A percentile compares a stretch with the other conserved stretches of the same genome.
phyloP scores from a whole-genome alignment of 2,113 vertebrate genomes.

The Toxotes jaculatrix region DNA sequence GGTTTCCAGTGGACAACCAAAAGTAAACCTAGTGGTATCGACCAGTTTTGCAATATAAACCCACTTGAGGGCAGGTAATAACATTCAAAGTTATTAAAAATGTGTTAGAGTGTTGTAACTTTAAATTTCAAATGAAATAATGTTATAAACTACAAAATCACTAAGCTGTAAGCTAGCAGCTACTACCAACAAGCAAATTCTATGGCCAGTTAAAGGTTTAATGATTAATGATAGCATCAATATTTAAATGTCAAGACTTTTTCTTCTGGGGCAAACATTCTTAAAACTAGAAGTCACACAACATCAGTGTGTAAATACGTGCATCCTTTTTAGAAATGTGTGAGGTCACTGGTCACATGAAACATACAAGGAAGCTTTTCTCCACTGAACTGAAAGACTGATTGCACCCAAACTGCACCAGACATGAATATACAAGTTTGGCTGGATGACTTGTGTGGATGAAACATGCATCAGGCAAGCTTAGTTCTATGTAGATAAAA shows the following conservation, averaged over 20 bases:
- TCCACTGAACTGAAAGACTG: slow-evolving; percentile 54
- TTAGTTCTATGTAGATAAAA: slow-evolving; percentile 6
- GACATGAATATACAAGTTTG: slow-evolving; percentile 43
- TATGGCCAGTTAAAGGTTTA: too few species aligned
- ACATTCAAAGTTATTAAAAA: not conserved
- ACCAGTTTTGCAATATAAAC: not conserved
- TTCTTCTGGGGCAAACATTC: not conserved
- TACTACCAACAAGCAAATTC: not conserved
- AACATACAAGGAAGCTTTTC: slow-evolving; percentile 36
- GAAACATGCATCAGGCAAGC: slow-evolving; percentile 33
- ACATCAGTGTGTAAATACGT: not conserved
- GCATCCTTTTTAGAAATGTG: slow-evolving; percentile 10
- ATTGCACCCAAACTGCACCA: slow-evolving; percentile 61
- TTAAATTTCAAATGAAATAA: not conserved
- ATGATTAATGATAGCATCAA: not conserved
- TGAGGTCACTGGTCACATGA: slow-evolving; percentile 41
- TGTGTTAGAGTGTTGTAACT: not conserved
- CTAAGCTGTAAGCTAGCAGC: not conserved
- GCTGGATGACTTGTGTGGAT: slow-evolving; percentile 24
- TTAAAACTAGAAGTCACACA: too few species aligned
- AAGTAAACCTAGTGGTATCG: not conserved
- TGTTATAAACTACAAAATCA: not conserved
- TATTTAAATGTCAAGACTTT: not conserved
- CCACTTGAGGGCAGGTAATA: not conserved
- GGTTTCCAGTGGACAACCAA: not conserved